Evolutionary conservation across 2,113 vertebrate genomes (phyloP), one percentile per base, ranked within the genome.

Genomic region (Eulemur macaco): DNA sequence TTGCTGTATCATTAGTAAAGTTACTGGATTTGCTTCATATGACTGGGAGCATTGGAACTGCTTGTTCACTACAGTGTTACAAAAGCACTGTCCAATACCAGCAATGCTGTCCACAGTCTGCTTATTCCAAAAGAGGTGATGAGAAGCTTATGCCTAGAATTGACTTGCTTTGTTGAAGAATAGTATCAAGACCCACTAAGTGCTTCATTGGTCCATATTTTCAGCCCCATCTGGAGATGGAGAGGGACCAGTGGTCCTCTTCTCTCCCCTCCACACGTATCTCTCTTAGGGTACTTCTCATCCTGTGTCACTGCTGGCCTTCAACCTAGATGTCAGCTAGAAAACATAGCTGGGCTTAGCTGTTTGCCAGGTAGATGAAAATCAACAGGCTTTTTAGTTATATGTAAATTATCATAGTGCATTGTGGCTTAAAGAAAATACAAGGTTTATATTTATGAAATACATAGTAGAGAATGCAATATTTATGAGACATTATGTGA

Each of bases 161-260:
- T 82, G 20, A 11, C 34, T 74, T 78, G 60, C 27, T 92, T 90
- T 94, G 39, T 60, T 42, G n/a, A 96, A 93, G 78, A 81, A 68
- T 18, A 74, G 56, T 37, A 15, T 56, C 47, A 47, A 8, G 42
- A 93, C 47, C 11, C 11, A 17, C 20, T 7, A 27, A 34, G 12
- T 21, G 50, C 39, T 47, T 5, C 25, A 3, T 39, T 63, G 64
- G 52, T 34, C 54, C 42, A 0, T 5, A 1, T 60, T 69, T 81
- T 45, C 66, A 29, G 23, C 34, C 27, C 58, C 29, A 2, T 60
- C 8, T 9, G 20, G 27, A 73, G 34, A 42, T 37, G 78, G 80
- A 47, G 47, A 64, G 63, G 45, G 54, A 10, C 45, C 15, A 29
- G n/a, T 50, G 73, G 47, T 25, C 77, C 31, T 56, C 14, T 12